Conservation (phyloP, 1,140 invertebrate genomes). For the Drusus annulatus region DNA sequence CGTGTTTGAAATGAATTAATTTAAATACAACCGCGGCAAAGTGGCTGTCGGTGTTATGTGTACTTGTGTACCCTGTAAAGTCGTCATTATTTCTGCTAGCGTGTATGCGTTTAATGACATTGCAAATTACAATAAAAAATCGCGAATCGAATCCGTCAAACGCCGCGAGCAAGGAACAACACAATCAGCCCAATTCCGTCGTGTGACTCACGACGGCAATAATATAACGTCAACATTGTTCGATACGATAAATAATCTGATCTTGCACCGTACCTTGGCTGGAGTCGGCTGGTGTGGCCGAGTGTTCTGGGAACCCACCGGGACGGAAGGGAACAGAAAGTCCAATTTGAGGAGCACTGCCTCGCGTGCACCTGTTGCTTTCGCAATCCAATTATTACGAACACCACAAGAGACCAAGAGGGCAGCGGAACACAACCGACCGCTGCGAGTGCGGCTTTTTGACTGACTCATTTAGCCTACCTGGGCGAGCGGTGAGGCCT, state of each 20-base stretch:
- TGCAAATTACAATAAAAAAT: conserved; percentile 34
- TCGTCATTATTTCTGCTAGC: background rate
- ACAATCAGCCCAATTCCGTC: conserved; percentile 17
- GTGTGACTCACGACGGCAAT: conserved; percentile 14
- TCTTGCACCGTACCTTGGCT: background rate
- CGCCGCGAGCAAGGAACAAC: conserved; percentile 9
- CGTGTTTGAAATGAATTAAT: background rate
- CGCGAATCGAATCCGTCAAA: conserved; percentile 34
- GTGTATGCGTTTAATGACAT: conserved; percentile 25
- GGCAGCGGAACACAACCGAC: background rate
- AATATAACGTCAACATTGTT: conserved; percentile 18
- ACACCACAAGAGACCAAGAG: background rate
- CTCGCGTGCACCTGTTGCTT: conserved; percentile 25
- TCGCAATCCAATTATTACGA: conserved; percentile 18
- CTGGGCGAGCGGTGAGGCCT: conserved; percentile 20
- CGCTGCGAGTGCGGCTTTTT: conserved; percentile 17
- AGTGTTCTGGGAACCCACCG: background rate
- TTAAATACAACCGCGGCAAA: background rate
- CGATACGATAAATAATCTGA: conserved; percentile 20
- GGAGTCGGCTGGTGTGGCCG: background rate
- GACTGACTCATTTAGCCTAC: conserved; percentile 28
- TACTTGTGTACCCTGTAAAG: background rate
- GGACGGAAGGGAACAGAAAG: conserved; percentile 8
- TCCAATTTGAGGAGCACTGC: conserved; percentile 12
- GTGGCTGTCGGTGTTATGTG: background rate